Evolutionary conservation across 2,888 invertebrate species (phyloP), one percentile per base, ranked within the genome.

Genomic region (Lathronympha strigana): DNA sequence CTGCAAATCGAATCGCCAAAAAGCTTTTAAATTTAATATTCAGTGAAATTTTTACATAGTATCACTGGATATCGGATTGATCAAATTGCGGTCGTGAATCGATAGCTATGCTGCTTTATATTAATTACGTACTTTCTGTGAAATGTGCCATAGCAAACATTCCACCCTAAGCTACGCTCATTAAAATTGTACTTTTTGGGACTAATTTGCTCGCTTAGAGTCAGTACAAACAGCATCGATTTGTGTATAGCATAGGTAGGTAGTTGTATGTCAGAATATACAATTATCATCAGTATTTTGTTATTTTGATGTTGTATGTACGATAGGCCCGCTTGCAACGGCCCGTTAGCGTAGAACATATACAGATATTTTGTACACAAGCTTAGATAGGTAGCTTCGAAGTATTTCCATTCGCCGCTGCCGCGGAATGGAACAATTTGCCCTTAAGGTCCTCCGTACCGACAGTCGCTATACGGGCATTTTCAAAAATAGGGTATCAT

Each of bases 331-430:
- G 51, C 51, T 60, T 60, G 38, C 60, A 36, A 60, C 53, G 25
- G 17, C 28, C 45, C 61, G 54, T 63, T 67, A 67, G 43, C 50
- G 40, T 36, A 54, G 25, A 43, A 57, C 45, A 50, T 58, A 74
- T 67, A 80, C 73, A 72, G 71, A 73, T 82, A 83, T 86, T 88
- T 81, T 87, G 77, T 87, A 87, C 84, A 84, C 81, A 78, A 76
- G 81, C 79, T 82, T 88, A 88, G 88, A 83, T 88, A 88, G 88
- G 86, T 86, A 87, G 81, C 81, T 80, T 83, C 82, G 75, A 87
- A 76, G 68, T 79, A 81, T 80, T 83, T 83, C 67, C 73, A 76
- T 76, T 77, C 76, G 75, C 77, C 78, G 74, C 62, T 61, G 55
- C 55, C 17, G 25, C 53, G 25, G 54, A 8, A 9, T 19, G 43